These are phyloP conservation scores for Hololepta plana DNA, from an alignment of 2,888 invertebrate species.

Conservation along the genomic window DNA sequence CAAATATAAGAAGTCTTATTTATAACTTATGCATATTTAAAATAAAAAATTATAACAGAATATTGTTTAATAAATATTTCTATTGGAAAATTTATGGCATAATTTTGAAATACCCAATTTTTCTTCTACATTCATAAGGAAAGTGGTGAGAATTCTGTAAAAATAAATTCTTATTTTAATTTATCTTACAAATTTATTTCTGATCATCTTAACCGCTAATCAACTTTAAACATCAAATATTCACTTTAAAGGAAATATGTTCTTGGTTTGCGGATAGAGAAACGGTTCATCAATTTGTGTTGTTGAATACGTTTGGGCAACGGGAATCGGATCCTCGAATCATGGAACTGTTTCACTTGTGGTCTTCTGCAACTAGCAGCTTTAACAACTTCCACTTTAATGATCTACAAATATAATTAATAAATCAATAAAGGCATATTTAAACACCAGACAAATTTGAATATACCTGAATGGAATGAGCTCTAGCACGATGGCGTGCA, in stretches of 20 bases:
- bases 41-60: no score
- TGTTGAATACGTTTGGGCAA: slow-evolving; percentile 80
- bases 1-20: no score
- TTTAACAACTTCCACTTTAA: slow-evolving; percentile 85
- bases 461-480: slow-evolving; percentile 77
- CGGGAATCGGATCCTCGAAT: slow-evolving; percentile 92
- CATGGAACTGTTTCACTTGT: slow-evolving; percentile 96
- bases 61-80: no score
- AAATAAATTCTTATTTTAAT: no score
- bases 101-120: no score
- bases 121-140: no score
- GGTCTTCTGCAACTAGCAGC: slow-evolving; percentile 82
- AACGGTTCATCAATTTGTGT: slow-evolving; percentile 64
- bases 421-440: slow-evolving; percentile 1
- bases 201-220: slow-evolving; percentile 7
- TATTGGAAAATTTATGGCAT: no score
- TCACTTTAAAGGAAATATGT: slow-evolving; percentile 51
- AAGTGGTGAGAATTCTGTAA: no score
- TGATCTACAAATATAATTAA: slow-evolving; percentile 48
- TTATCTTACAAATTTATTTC: slow-evolving; percentile 9
- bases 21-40: no score
- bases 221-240: no score
- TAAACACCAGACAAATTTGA: background rate
- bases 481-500: slow-evolving; percentile 93
- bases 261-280: slow-evolving; percentile 68